Evolutionary conservation across 2,113 vertebrate species (phyloP), one percentile per base, ranked within the genome.

Genomic region (Otis tarda): DNA sequence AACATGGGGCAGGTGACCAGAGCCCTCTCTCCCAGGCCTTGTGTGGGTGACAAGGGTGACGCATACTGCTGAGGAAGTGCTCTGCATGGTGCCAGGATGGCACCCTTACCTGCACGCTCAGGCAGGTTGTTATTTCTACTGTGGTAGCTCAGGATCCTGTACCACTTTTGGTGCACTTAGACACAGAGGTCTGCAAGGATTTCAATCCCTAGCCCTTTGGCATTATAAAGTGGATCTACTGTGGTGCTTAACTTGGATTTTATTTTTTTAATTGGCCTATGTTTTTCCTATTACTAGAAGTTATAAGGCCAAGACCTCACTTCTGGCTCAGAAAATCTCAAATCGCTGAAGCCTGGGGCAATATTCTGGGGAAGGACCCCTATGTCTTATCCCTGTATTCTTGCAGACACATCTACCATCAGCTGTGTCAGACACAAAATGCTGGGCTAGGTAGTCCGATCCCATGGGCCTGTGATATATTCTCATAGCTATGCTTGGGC

Each of bases 191-290:
- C 22, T n/a, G 2, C 3, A 8, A 83, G 28, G 43, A 50, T 83
- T 55, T 82, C 20, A 43, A 0, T 28, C 37, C 28, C 0, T 24
- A 9, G 8, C 6, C 7, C 7, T 59, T 79, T 24, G 17, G 22
- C 0, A 0, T 41, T 83, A 55, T 3, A 9, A 86, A 24, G 15
- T 37, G 18, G 31, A 59, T 56, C 7, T 20, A 12, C 15, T 5
- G 35, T 15, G 24, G 14, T 74, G 28, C 24, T 73, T 53, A 50
- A 55, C n/a, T 41, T n/a, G 45, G 16, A n/a, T 82, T 87, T 70
- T 5, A 12, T 45, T 87, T 93, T 93, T 87, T 86, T 59, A 81
- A 22, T n/a, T 74, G 15, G 21, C 13, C 11, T 10, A 53, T 8
- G 23, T 73, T 79, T 68, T 63, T 57, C 28, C 75, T 12, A 16